Conservation (phyloP, 2,888 invertebrate species). For the Drosophila maculinotata region DNA sequence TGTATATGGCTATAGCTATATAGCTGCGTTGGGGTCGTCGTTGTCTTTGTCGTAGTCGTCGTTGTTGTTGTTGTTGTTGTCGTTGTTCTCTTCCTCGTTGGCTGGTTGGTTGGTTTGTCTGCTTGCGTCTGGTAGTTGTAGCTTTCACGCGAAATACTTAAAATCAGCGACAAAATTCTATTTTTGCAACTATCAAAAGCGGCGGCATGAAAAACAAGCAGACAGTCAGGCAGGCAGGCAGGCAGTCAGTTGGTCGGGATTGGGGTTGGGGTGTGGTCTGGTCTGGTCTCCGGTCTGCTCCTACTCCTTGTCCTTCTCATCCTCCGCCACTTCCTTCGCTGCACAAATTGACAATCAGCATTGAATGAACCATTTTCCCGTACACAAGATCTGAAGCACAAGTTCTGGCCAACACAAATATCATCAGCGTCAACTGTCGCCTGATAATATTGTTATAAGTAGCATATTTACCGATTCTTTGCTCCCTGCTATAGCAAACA, state of each 20-base stretch:
- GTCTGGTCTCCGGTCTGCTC: constrained; percentile 19
- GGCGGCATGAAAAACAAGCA: constrained; percentile 64
- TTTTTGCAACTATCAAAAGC: constrained; percentile 74
- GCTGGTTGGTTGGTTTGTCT: constrained; percentile 24
- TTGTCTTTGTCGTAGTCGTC: constrained; percentile 12
- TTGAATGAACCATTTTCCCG: constrained; percentile 55
- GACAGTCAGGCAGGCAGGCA: constrained; percentile 47
- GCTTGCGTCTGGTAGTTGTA: constrained; percentile 64
- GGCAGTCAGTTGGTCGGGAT: constrained; percentile 45
- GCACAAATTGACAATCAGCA: constrained; percentile 66
- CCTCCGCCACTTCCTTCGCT: constrained; percentile 1
- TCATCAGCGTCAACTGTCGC: constrained; percentile 22
- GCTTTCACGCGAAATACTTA: constrained; percentile 81
- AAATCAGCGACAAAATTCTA: constrained; percentile 80
- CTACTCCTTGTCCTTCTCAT: not conserved
- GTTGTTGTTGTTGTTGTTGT: constrained; percentile 10
- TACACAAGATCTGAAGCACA: constrained; percentile 21
- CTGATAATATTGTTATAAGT: constrained; percentile 55
- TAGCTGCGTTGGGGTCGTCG: constrained; percentile 8
- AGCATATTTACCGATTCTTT: constrained; percentile 54
- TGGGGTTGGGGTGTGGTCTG: no score
- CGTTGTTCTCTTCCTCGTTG: constrained; percentile 24
- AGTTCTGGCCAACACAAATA: constrained; percentile 25
- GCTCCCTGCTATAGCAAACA: no score
- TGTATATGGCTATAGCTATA: constrained; percentile 1